phyloP scores from a whole-genome alignment of 2,113 vertebrate species.

The Scatophagus argus region DNA sequence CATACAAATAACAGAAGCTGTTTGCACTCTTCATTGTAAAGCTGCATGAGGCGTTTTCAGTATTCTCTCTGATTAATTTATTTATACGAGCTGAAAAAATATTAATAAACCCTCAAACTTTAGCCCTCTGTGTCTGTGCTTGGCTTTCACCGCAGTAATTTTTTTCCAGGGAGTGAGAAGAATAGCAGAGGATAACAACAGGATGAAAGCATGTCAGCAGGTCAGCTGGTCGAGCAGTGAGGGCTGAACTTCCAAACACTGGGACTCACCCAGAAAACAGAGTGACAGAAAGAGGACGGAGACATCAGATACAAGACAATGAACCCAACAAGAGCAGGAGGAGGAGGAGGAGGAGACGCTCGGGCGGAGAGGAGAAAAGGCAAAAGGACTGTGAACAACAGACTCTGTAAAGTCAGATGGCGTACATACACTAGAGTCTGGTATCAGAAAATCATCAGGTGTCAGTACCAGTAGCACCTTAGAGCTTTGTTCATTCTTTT shows the following conservation, averaged over 20 bases:
- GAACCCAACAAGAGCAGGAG: constrained; percentile 10
- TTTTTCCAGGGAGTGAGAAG: constrained; percentile 10
- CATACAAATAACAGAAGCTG: too few relatives aligned
- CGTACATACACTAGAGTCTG: too few relatives aligned
- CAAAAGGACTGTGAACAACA: neutral
- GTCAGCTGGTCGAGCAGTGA: constrained; percentile 54
- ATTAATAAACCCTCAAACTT: too few relatives aligned
- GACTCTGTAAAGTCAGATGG: neutral
- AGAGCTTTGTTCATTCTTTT: too few relatives aligned
- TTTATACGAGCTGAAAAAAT: too few relatives aligned
- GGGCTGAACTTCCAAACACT: constrained; percentile 48
- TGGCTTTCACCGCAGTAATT: too few relatives aligned
- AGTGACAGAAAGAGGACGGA: constrained; percentile 67
- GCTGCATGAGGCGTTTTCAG: too few relatives aligned
- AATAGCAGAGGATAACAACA: constrained; percentile 28
- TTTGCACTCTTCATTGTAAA: too few relatives aligned
- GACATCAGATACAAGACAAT: constrained; percentile 33
- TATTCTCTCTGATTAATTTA: too few relatives aligned
- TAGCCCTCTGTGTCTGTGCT: too few relatives aligned
- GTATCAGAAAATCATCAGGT: neutral
- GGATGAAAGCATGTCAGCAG: constrained; percentile 59
- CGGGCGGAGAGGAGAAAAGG: neutral
- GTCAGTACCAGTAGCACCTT: neutral
- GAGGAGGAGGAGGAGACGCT: neutral
- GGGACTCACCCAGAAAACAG: constrained; percentile 51